Conservation (phyloP, 2,888 invertebrate genomes). For the Galerucella calmariensis region DNA sequence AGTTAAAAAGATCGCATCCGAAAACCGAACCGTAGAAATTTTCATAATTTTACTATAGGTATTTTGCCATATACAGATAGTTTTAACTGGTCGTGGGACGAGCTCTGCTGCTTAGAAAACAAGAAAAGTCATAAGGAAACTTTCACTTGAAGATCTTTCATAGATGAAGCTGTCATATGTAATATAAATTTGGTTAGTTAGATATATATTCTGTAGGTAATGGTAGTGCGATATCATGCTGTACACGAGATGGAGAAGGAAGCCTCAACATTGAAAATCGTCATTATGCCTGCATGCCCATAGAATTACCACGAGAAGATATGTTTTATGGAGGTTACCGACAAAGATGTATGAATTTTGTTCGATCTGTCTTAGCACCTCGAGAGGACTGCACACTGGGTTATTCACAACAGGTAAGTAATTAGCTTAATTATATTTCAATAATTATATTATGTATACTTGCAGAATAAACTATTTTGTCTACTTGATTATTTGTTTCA, state of each 20-base stretch:
- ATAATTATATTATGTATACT: too few relatives aligned
- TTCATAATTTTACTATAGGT: too few relatives aligned
- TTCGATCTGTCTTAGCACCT: conserved; percentile 76
- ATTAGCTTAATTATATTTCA: too few relatives aligned
- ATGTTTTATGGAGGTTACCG: conserved; percentile 70
- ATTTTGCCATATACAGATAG: too few relatives aligned
- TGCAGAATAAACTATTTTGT: background rate
- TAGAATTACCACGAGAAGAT: conserved; percentile 71
- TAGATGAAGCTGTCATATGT: too few relatives aligned
- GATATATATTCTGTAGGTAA: conserved; percentile 67
- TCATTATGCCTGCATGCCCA: conserved; percentile 79
- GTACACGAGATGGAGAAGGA: conserved; percentile 70
- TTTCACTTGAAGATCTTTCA: background rate
- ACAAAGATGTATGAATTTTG: conserved; percentile 78
- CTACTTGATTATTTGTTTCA: conserved; percentile 56
- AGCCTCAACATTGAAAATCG: conserved; percentile 67
- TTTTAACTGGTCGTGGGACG: too few relatives aligned
- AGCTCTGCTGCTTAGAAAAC: too few relatives aligned
- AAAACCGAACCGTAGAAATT: too few relatives aligned
- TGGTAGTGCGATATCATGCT: conserved; percentile 79
- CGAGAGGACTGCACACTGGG: conserved; percentile 75
- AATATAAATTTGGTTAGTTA: background rate
- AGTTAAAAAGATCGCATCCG: too few relatives aligned
- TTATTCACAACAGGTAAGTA: conserved; percentile 75
- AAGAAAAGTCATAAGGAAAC: too few relatives aligned